A percentile compares a stretch with the other conserved stretches of the same genome.
Evolutionary conservation across 2,113 vertebrate species (phyloP).

Genomic region (Marcusenius ussheri): DNA sequence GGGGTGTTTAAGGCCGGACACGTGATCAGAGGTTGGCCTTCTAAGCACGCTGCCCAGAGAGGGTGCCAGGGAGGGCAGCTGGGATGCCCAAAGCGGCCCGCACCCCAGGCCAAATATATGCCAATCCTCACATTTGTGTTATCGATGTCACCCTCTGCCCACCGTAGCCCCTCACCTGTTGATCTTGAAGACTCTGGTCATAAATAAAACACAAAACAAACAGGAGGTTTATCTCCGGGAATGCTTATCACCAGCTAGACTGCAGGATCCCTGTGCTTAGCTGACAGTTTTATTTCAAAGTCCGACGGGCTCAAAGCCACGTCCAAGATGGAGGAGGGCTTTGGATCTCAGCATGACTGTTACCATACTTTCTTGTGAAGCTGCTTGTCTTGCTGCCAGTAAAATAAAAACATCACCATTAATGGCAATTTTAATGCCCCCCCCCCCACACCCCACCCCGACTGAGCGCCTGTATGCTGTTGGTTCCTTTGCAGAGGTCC

Average conservation of each 20-base stretch:
- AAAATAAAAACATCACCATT: neutral
- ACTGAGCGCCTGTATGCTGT: neutral
- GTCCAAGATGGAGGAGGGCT: neutral
- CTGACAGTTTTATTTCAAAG: neutral
- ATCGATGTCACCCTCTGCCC: neutral
- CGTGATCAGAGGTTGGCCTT: neutral
- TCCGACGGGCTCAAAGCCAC: neutral
- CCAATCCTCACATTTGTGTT: neutral
- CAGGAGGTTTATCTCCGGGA: neutral
- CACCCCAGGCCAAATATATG: neutral
- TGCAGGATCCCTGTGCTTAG: neutral
- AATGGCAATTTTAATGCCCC: neutral
- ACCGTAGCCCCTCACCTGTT: constrained; percentile 39
- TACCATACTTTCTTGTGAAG: neutral
- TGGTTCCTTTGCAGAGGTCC: constrained; percentile 51
- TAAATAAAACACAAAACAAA: constrained; percentile 43
- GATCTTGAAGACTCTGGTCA: constrained; percentile 25
- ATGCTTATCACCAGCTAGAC: neutral
- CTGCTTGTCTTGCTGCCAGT: neutral
- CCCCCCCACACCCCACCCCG: neutral
- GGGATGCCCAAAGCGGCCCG: constrained; percentile 39
- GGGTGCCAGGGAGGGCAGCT: constrained; percentile 45
- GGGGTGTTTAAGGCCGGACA: neutral
- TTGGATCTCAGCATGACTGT: neutral
- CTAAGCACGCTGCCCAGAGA: constrained; percentile 9